Conservation (phyloP, 2,113 vertebrate species). For the Elephantulus edwardii region DNA sequence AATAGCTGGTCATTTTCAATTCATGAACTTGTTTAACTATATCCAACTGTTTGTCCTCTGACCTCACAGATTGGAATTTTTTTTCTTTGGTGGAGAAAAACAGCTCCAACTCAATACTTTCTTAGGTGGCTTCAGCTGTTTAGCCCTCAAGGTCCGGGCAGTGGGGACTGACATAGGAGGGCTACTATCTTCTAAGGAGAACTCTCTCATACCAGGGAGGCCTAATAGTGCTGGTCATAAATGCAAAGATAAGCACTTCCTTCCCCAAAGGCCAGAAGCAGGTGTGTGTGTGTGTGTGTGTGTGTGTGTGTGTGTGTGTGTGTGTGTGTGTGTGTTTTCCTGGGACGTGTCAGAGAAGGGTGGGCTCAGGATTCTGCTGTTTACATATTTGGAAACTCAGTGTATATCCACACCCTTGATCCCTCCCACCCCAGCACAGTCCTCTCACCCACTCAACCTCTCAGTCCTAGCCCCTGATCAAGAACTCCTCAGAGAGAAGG, state of each 20-base stretch:
- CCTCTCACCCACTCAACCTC: neutral
- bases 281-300: too few relatives aligned
- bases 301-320: too few relatives aligned
- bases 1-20: slow-evolving; percentile 58
- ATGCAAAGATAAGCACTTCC: neutral
- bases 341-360: neutral
- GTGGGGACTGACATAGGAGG: neutral
- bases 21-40: slow-evolving; percentile 41
- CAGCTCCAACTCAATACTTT: neutral
- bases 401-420: neutral
- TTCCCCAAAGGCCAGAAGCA: neutral
- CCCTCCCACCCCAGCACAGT: accelerated
- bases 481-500: neutral
- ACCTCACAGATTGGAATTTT: neutral
- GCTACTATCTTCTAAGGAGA: neutral
- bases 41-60: slow-evolving; percentile 47
- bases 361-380: neutral
- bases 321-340: too few relatives aligned
- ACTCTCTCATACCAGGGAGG: neutral
- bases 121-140: neutral
- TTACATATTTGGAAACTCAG: neutral
- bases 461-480: neutral
- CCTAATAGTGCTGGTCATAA: neutral
- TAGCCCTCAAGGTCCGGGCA: neutral
- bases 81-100: slow-evolving; percentile 6